phyloP scores from a whole-genome alignment of 1,140 invertebrate genomes.

The Drosophila teissieri region DNA sequence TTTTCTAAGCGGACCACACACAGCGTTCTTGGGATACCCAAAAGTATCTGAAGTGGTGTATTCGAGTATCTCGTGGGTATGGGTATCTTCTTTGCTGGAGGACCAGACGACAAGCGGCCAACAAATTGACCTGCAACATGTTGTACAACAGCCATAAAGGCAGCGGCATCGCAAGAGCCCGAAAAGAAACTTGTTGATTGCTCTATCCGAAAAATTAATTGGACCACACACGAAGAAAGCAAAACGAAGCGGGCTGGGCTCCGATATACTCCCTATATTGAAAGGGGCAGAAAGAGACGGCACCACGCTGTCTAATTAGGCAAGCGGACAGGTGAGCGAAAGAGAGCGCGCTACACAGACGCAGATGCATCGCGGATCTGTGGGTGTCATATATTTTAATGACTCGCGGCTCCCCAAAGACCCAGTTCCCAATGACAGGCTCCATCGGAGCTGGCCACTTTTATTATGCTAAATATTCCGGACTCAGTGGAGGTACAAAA shows the following conservation, averaged over 20 bases:
- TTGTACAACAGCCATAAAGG: constrained; percentile 69
- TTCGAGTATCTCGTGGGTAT: background rate
- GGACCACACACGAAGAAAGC: constrained; percentile 72
- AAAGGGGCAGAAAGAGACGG: constrained; percentile 18
- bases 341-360: constrained; percentile 22
- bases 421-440: constrained; percentile 28
- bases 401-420: constrained; percentile 47
- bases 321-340: constrained; percentile 43
- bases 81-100: constrained; percentile 1
- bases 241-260: constrained; percentile 25
- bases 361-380: constrained; percentile 52
- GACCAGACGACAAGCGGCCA: constrained; percentile 53
- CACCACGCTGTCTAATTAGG: constrained; percentile 54
- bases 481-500: background rate
- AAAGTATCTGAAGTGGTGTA: constrained; percentile 1
- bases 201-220: constrained; percentile 81
- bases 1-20: constrained; percentile 56
- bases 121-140: constrained; percentile 81
- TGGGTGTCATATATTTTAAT: constrained; percentile 81
- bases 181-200: constrained; percentile 75
- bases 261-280: background rate
- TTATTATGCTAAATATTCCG: background rate
- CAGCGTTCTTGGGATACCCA: constrained; percentile 19
- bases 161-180: constrained; percentile 10
- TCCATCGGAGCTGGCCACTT: constrained; percentile 7